Evolutionary conservation across 2,113 vertebrate genomes (phyloP).

Genomic region (Rhipidura dahli): DNA sequence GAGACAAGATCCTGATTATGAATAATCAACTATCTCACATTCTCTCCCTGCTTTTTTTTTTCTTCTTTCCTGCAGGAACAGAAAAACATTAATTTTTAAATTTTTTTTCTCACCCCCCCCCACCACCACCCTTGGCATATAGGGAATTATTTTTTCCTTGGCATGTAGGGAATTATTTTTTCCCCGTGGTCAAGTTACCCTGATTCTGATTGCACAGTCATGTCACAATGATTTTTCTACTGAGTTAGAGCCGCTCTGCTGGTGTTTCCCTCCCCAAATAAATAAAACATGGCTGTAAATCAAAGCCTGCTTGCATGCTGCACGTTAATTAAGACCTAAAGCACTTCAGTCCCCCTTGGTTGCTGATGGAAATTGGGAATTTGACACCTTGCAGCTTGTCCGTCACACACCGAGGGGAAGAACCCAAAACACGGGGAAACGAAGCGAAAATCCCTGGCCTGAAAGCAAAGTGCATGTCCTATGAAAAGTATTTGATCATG

Average conservation of each 20-base stretch:
- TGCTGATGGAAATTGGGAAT: not conserved
- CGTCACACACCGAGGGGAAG: fast-evolving
- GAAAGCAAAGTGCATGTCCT: not conserved
- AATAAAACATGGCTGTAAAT: not conserved
- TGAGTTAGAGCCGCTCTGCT: not conserved
- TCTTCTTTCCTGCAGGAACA: not conserved
- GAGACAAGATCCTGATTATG: not conserved
- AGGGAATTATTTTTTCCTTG: too few species aligned
- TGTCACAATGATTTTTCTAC: not conserved
- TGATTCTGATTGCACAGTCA: not conserved
- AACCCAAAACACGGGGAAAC: not conserved
- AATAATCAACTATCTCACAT: slow-evolving; percentile 32
- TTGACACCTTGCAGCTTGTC: not conserved
- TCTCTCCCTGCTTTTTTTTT: not conserved
- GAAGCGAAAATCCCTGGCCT: not conserved
- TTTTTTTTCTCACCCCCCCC: too few species aligned
- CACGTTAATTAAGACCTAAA: slow-evolving; percentile 1
- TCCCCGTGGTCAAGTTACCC: not conserved
- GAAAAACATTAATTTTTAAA: not conserved
- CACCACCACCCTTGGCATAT: not conserved
- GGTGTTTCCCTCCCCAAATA: not conserved
- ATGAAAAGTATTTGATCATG: not conserved
- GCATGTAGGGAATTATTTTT: not conserved
- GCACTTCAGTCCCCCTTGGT: not conserved
- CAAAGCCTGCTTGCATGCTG: not conserved